phyloP scores from a whole-genome alignment of 2,113 vertebrate species.

The Isichthys henryi region DNA sequence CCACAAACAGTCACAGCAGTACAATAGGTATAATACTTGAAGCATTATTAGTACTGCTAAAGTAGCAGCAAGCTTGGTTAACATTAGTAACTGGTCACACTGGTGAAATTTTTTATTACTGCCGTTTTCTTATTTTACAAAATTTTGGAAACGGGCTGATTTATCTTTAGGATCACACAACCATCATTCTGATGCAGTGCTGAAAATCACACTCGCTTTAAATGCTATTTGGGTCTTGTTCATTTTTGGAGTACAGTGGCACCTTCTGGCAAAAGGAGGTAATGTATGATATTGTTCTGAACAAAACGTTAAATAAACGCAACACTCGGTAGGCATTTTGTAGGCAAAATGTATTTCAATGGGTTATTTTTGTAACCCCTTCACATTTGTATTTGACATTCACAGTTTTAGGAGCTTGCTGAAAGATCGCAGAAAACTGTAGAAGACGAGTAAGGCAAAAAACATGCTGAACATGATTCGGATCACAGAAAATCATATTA shows the following conservation, averaged over 20 bases:
- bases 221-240: not conserved
- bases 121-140: not conserved
- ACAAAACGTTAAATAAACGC: not conserved
- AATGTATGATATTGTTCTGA: not conserved
- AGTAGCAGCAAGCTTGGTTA: not conserved
- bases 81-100: not conserved
- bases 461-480: no score
- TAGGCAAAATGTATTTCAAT: not conserved
- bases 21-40: not conserved
- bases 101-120: not conserved
- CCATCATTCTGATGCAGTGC: not conserved
- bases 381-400: not conserved
- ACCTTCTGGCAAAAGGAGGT: not conserved
- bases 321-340: not conserved
- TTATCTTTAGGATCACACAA: not conserved
- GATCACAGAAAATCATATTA: no score
- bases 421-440: not conserved
- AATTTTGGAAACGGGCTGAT: not conserved
- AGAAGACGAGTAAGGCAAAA: not conserved
- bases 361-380: not conserved
- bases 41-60: not conserved
- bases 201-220: not conserved
- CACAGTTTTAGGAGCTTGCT: not conserved
- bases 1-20: not conserved
- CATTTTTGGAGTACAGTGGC: conserved; percentile 2